Evolutionary conservation across 2,888 invertebrate genomes (phyloP), one percentile per base, ranked within the genome.

Genomic region (Seira musarum): DNA sequence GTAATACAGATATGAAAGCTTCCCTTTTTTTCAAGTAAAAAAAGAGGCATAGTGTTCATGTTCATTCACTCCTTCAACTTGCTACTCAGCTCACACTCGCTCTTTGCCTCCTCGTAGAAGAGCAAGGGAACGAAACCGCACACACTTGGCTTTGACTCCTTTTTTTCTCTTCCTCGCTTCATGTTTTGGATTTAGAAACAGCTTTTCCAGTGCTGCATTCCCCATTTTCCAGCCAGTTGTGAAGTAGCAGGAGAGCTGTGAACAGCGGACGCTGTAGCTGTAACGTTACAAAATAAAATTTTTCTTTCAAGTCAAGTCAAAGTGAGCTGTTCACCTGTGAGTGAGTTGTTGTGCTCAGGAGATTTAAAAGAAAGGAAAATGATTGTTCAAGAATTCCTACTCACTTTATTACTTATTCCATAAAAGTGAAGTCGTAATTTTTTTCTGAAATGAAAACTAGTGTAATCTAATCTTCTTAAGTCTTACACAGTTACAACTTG

Each of bases 171-270:
- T n/a, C n/a, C n/a, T n/a, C 40, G 6, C 40, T 40, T 40, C 13
- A 57, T 61, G 67, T 75, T 75, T 57, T 67, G 67, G 6, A 8
- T 13, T 40, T 13, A 40, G 57, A 67, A 17, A 35, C 24, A 57
- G 69, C 79, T 82, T 82, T 83, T 82, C 83, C 83, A 83, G 83
- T 63, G 81, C 25, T 67, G 60, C 63, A 63, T 25, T 24, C 24
- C 21, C 24, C 25, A 35, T 76, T 66, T 76, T 82, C 79, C 82
- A 83, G 82, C 84, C 85, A 85, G 85, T 85, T 84, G 84, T 80
- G 80, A 80, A 79, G 73, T 81, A 82, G 83, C 83, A 70, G 77
- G 72, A 78, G 81, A 80, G 73, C 79, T 76, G 85, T 77, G 83
- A 85, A 83, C 73, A 79, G 67, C 22, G 35, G 40, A 40, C n/a